phyloP scores from a whole-genome alignment of 2,113 vertebrate species.

The Lethenteron reissneri region DNA sequence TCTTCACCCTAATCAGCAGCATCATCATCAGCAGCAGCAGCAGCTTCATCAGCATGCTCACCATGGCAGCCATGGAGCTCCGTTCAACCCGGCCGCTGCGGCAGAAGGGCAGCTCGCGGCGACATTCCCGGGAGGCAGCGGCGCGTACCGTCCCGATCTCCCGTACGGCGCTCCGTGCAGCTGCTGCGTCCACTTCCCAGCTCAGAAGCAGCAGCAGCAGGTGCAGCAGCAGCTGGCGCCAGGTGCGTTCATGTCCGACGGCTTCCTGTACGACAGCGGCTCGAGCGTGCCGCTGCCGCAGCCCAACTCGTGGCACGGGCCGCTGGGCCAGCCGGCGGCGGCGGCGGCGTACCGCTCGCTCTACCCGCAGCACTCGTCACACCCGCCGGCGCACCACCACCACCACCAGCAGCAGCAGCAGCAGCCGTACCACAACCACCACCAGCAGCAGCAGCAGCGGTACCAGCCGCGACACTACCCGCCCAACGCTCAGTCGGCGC shows the following conservation, averaged over 20 bases:
- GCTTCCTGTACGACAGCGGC: not conserved
- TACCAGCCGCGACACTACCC: not conserved
- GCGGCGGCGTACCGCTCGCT: too few species aligned
- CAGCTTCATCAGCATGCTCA: not conserved
- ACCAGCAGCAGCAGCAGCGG: too few species aligned
- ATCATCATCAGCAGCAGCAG: not conserved
- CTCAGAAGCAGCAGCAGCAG: conserved; percentile 5
- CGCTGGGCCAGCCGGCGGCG: not conserved
- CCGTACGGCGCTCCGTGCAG: not conserved
- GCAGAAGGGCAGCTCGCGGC: not conserved
- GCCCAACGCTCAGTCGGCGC: not conserved
- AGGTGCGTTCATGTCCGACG: not conserved
- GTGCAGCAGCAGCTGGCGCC: not conserved
- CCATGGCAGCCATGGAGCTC: not conserved
- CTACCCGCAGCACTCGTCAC: not conserved
- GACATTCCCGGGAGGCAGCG: not conserved
- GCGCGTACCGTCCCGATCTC: not conserved
- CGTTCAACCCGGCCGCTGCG: not conserved
- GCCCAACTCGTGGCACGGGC: not conserved
- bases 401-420: not conserved
- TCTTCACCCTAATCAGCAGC: not conserved
- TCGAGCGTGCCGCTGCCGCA: not conserved
- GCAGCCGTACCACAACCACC: not conserved
- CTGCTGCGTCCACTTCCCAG: not conserved
- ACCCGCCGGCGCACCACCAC: not conserved